Evolutionary conservation across 2,797 vertebrate species (phyloP), one percentile per base, ranked within the genome.

Genomic region (Vipera latastei): DNA sequence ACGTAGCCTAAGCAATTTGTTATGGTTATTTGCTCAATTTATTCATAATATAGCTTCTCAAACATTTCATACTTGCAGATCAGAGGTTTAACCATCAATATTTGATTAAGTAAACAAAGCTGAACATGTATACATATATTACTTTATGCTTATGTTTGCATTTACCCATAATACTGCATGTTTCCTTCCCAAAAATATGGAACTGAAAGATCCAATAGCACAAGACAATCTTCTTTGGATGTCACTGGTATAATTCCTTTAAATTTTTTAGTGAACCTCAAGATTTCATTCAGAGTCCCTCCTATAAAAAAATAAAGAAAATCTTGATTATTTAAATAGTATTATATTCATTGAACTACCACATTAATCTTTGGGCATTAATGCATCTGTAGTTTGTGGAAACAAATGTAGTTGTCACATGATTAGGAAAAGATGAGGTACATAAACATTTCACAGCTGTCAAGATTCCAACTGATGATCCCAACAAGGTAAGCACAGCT

Each of bases 121-220:
- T 60, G 57, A 20, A 22, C 61, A n/a, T 56, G 38, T 11, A 86
- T 51, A 60, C 0, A 51, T n/a, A 4, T 93, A 93, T 90, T 88
- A 92, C 93, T 2, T 32, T 88, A 22, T 20, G 89, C 16, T 56
- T 86, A 56, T 32, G 9, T 26, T 48, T 16, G 11, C 1, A 97
- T 98, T 92, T 97, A 99, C 99, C 99, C 99, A 69, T 98, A 99
- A 93, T 98, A 98, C 95, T 97, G 97, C 91, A 94, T 97, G 59
- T 97, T 97, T 55, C 98, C 98, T 95, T 98, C 98, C 95, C 99
- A 98, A 91, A 99, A 97, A 96, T 99, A 99, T 2, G 99, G 99
- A 59, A 97, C 97, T 1, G 98, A 97, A 93, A 98, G 98, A 96
- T 99, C 98, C n/a, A 99, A 90, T 93, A 98, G 96, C 32, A 96